phyloP scores from a whole-genome alignment of 2,113 vertebrate genomes.

The Heloderma charlesbogerti region DNA sequence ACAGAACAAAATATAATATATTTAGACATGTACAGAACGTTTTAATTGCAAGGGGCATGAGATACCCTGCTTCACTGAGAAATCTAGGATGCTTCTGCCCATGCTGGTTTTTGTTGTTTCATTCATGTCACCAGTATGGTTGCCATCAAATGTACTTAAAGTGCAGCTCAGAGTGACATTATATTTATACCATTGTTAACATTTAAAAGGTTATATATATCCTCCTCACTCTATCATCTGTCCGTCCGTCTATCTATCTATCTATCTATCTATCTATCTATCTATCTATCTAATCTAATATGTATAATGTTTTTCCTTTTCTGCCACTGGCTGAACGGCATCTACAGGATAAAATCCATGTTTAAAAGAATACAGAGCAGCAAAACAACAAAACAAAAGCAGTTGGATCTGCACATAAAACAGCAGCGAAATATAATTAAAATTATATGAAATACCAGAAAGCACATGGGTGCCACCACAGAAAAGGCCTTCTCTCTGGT shows the following conservation, averaged over 20 bases:
- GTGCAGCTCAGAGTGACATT: no score
- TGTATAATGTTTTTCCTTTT: no score
- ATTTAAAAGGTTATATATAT: background rate
- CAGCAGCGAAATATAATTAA: background rate
- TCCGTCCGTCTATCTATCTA: no score
- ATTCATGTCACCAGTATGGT: background rate
- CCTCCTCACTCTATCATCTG: background rate
- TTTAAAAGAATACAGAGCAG: background rate
- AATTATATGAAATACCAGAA: no score
- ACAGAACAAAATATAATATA: background rate
- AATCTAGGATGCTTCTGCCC: background rate
- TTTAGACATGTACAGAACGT: background rate
- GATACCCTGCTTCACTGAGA: background rate
- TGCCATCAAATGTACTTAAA: background rate
- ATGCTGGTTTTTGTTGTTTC: background rate
- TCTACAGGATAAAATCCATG: background rate
- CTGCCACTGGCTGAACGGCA: background rate
- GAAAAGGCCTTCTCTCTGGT: background rate
- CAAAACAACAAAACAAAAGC: background rate
- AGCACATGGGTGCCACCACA: background rate
- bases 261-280: no score
- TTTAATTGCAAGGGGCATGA: background rate
- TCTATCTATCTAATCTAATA: no score
- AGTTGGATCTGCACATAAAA: background rate
- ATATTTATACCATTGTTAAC: background rate